Evolutionary conservation across 2,113 vertebrate genomes (phyloP), one percentile per base, ranked within the genome.

Genomic region (Meriones unguiculatus): DNA sequence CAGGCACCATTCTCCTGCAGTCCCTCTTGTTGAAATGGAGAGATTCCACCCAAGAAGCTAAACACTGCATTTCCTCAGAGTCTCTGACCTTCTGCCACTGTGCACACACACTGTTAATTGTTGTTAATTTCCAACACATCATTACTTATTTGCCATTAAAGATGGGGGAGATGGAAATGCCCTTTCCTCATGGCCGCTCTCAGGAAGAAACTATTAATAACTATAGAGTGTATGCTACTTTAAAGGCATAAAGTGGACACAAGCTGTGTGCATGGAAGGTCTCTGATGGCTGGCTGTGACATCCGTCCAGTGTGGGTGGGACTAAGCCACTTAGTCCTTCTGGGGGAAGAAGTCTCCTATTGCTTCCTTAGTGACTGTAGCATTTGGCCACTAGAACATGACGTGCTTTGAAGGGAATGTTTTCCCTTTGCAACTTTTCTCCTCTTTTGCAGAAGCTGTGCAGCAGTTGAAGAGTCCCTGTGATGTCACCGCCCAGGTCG

Each of bases 91-190:
- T 98, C 97, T 98, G 97, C 96, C 95, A 87, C 96, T 98, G 57
- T 98, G 98, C 96, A 72, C 92, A 92, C 67, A 82, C 96, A 97
- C 95, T 98, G 98, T 98, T 98, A 99, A 98, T 98, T 98, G 98
- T 98, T 98, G 98, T 98, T 98, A 98, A 98, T 98, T 98, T 98
- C 98, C 89, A 98, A 95, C 98, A 98, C 96, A 90, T 98, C 98
- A 98, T 98, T 98, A 98, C 98, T 98, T 98, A 98, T 98, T 98
- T 98, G 88, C 97, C 97, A 97, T 98, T 98, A 98, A 98, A 98
- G 87, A 98, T 97, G 96, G 97, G 97, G 97, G 89, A 93, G 97
- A 98, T 64, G 93, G 94, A 98, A 98, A 97, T 98, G 96, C 87
- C 98, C 98, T 98, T 99, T 97, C 98, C 89, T 95, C 98, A 96